Conservation (phyloP, 2,797 vertebrate genomes). For the Etheostoma nigrum region DNA sequence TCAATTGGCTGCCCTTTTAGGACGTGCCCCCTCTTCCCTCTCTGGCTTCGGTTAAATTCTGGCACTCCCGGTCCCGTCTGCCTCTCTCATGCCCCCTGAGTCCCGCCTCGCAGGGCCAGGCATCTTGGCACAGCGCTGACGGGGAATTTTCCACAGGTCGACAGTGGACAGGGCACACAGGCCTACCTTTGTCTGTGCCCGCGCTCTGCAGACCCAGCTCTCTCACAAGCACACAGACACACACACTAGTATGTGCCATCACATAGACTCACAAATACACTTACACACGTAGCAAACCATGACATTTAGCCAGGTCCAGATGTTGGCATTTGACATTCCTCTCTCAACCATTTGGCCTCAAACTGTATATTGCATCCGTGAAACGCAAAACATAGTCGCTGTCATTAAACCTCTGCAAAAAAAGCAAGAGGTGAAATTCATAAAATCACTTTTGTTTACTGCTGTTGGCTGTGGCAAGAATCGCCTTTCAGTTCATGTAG, state of each 20-base stretch:
- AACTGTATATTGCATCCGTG: conserved; percentile 37
- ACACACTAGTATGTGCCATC: conserved; percentile 43
- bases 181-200: conserved; percentile 81
- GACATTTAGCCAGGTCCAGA: conserved; percentile 61
- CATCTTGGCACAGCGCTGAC: conserved; percentile 71
- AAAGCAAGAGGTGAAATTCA: conserved; percentile 21
- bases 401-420: conserved; percentile 39
- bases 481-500: neutral
- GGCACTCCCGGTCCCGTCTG: conserved; percentile 64
- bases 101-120: conserved; percentile 55
- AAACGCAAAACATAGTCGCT: conserved; percentile 36
- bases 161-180: conserved; percentile 76
- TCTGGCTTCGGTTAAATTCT: conserved; percentile 49
- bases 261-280: conserved; percentile 12
- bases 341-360: conserved; percentile 34
- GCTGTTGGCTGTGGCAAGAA: conserved; percentile 24
- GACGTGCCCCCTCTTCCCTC: conserved; percentile 13
- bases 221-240: conserved; percentile 37
- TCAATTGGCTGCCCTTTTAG: conserved; percentile 5
- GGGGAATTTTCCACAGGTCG: conserved; percentile 84
- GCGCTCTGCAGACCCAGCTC: conserved; percentile 46
- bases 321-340: conserved; percentile 55
- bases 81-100: conserved; percentile 70
- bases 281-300: conserved; percentile 38
- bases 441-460: conserved; percentile 12